Evolutionary conservation across 2,888 invertebrate genomes (phyloP), one percentile per base, ranked within the genome.

Genomic region (Eupithecia abbreviata): DNA sequence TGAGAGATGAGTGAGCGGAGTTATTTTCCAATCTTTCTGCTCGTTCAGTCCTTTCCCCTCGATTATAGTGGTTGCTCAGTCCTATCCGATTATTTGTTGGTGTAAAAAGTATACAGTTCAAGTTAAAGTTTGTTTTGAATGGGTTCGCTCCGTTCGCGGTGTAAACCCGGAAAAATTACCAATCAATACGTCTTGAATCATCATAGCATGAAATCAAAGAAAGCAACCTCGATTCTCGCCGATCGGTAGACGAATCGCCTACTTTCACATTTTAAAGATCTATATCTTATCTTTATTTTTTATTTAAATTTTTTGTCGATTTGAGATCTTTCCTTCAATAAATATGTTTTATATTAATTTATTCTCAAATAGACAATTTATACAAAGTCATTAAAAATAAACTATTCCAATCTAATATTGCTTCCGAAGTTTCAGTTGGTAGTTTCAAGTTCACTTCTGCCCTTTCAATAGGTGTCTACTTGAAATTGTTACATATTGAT

Each of bases 141-240:
- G 30, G 30, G 30, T 30, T 30, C 30, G 30, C 30, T 30, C 30
- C 30, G 30, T 1, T 30, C 30, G 30, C 30, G 30, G 1, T 30
- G 30, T 30, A 30, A 30, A 30, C 30, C 30, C 30, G 30, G 30
- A 30, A 30, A 18, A 18, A 58, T 18, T 7, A 10, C 58, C 10
- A 62, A 30, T 62, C 62, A 30, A 62, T 62, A 62, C 9, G 62
- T 30, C 30, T 18, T 30, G 67, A 68, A 68, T 45, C 45, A 42
- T 58, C 45, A 42, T 58, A 58, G 42, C 67, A 68, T 68, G 15
- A 43, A 68, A 68, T 68, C 43, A 68, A 68, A 43, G 43, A 68
- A 62, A 68, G 42, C 66, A 66, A 43, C 67, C n/a, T 43, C 67
- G 43, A 9, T 68, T 68, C 45, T n/a, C n/a, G 41, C 42, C 15